A percentile compares a stretch with the other conserved stretches of the same genome.
Conservation (phyloP, 2,113 vertebrate genomes). For the Speoplatyrhinus poulsoni region DNA sequence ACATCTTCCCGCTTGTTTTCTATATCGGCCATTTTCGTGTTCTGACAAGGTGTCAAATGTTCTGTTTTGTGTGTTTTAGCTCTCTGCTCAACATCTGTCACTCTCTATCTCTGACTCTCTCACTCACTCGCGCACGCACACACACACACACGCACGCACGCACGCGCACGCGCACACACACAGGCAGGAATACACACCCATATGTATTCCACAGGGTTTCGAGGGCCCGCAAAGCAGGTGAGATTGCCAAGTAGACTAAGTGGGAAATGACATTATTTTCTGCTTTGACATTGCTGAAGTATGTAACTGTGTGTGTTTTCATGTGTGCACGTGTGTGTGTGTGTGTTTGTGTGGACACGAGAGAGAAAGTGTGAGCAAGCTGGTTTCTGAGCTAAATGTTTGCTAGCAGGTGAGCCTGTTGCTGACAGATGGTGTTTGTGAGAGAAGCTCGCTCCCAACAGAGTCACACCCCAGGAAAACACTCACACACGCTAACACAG, state of each 20-base stretch:
- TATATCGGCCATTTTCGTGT: conserved; percentile 57
- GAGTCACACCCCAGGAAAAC: conserved; percentile 80
- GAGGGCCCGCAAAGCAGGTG: conserved; percentile 53
- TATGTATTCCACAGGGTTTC: conserved; percentile 39
- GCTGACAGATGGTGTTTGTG: conserved; percentile 90
- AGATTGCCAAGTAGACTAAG: conserved; percentile 58
- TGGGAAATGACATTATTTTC: conserved; percentile 66
- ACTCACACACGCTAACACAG: conserved; percentile 67
- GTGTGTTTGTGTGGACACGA: neutral
- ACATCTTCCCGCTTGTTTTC: conserved; percentile 37
- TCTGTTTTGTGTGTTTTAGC: conserved; percentile 33
- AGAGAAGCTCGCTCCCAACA: conserved; percentile 82
- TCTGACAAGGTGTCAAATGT: conserved; percentile 62
- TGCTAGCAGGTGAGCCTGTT: conserved; percentile 82
- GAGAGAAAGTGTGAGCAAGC: conserved; percentile 30
- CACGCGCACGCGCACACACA: conserved; percentile 30
- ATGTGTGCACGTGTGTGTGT: conserved; percentile 18
- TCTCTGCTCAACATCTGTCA: conserved; percentile 13
- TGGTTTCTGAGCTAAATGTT: conserved; percentile 79
- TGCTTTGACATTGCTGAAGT: conserved; percentile 58
- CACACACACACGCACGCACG: conserved; percentile 7
- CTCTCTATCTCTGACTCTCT: neutral
- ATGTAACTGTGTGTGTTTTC: conserved; percentile 24
- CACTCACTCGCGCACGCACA: neutral
- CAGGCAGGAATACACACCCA: conserved; percentile 11